phyloP scores from a whole-genome alignment of 2,797 vertebrate genomes.

The Chromis chromis region DNA sequence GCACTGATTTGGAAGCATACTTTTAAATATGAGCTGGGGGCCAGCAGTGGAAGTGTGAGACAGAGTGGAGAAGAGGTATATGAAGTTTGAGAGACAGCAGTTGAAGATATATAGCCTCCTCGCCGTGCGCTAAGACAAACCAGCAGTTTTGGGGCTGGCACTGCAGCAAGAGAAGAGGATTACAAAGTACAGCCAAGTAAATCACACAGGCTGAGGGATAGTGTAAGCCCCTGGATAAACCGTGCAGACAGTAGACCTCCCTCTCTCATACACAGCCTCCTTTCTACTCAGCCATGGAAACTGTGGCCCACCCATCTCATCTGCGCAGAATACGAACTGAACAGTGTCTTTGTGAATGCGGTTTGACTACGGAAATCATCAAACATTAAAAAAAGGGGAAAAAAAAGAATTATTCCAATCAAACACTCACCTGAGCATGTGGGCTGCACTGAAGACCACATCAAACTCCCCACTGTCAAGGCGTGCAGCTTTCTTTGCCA shows the following conservation, averaged over 20 bases:
- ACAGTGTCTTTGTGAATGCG: not conserved
- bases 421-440: slow-evolving; percentile 95
- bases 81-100: slow-evolving; percentile 42
- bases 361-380: slow-evolving; percentile 11
- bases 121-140: slow-evolving; percentile 52
- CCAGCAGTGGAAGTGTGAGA: slow-evolving; percentile 34
- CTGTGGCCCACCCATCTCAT: slow-evolving; percentile 52
- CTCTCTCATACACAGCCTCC: slow-evolving; percentile 44
- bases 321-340: slow-evolving; percentile 27
- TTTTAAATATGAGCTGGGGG: slow-evolving; percentile 24
- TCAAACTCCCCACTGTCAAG: slow-evolving; percentile 95
- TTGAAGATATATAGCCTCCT: slow-evolving; percentile 47
- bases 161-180: slow-evolving; percentile 68
- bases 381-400: not conserved
- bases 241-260: slow-evolving; percentile 74
- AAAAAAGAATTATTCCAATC: not conserved
- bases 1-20: slow-evolving; percentile 47
- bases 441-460: slow-evolving; percentile 98
- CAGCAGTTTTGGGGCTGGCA: slow-evolving; percentile 66
- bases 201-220: slow-evolving; percentile 71
- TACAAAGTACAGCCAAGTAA: slow-evolving; percentile 72
- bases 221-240: slow-evolving; percentile 76
- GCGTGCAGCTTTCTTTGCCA: slow-evolving; percentile 96
- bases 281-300: slow-evolving; percentile 55
- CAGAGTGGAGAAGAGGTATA: slow-evolving; percentile 8